Percentiles rank a stretch among this genome's conserved stretches.
Evolutionary conservation across 2,113 vertebrate species (phyloP).

Genomic region (Calypte anna): DNA sequence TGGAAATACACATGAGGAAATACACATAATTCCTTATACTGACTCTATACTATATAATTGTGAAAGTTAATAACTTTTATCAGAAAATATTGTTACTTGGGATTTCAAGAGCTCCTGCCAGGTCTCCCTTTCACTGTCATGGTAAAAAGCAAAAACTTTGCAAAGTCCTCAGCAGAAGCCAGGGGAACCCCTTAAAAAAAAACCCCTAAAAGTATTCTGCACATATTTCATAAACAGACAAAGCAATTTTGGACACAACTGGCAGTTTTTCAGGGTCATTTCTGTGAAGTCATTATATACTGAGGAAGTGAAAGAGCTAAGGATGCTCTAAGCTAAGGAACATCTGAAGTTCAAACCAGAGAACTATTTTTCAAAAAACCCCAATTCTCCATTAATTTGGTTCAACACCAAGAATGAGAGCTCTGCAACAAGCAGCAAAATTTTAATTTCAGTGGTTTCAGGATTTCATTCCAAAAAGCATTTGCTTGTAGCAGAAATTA

Average conservation of each 20-base stretch:
- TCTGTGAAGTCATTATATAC: neutral
- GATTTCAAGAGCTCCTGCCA: neutral
- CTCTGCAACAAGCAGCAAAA: neutral
- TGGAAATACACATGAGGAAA: neutral
- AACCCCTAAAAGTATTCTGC: neutral
- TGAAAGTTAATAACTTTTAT: neutral
- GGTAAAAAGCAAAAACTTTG: neutral
- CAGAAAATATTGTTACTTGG: neutral
- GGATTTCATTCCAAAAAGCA: neutral
- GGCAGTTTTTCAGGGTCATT: neutral
- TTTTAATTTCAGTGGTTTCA: neutral
- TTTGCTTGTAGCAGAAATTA: neutral
- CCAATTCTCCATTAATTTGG: neutral
- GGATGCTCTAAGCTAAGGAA: neutral
- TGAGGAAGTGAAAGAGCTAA: neutral
- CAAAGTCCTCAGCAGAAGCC: neutral
- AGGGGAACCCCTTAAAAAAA: neutral
- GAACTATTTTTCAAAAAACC: neutral
- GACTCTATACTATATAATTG: neutral
- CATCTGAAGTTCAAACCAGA: neutral
- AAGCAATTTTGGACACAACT: neutral
- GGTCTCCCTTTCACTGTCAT: neutral
- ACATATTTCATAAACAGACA: neutral
- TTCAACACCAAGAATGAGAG: neutral
- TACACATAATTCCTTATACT: neutral